Evolutionary conservation across 2,888 invertebrate genomes (phyloP).

Genomic region (Drosophila prolongata): DNA sequence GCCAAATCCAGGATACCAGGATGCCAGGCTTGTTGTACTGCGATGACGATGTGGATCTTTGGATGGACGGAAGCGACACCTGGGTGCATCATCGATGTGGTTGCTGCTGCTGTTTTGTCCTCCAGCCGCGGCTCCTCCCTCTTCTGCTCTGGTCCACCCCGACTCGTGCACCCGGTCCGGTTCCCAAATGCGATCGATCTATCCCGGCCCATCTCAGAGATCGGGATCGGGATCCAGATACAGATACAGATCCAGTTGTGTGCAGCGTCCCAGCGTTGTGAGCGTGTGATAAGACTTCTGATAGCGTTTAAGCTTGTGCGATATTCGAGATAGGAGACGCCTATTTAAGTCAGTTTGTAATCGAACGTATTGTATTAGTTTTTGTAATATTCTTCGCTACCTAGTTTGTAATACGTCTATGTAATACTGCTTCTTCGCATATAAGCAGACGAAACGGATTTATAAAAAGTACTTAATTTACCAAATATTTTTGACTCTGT

Average conservation of each 20-base stretch:
- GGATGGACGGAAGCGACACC: conserved; percentile 28
- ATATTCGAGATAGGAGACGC: conserved; percentile 47
- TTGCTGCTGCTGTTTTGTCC: conserved; percentile 77
- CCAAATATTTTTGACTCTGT: conserved; percentile 75
- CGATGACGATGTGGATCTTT: conserved; percentile 22
- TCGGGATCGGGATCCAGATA: conserved; percentile 6
- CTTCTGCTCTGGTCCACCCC: conserved; percentile 77
- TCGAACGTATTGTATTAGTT: conserved; percentile 80
- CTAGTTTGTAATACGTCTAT: conserved; percentile 57
- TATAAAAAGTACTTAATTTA: conserved; percentile 80
- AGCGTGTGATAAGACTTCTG: conserved; percentile 79
- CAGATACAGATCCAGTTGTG: conserved; percentile 24
- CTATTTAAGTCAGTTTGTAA: conserved; percentile 78
- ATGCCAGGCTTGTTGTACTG: conserved; percentile 16
- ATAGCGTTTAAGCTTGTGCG: conserved; percentile 64
- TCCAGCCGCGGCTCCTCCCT: conserved; percentile 76
- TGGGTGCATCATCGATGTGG: conserved; percentile 61
- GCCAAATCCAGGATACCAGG: conserved; percentile 12
- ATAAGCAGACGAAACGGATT: conserved; percentile 73
- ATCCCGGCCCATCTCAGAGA: background rate
- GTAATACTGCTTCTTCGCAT: conserved; percentile 56
- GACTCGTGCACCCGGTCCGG: conserved; percentile 75
- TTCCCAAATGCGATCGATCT: conserved; percentile 35
- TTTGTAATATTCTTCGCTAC: conserved; percentile 68
- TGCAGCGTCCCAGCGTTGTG: conserved; percentile 52